These are phyloP conservation scores for Hartigia nigra DNA, from an alignment of 2,888 invertebrate species.

Conservation along the genomic window DNA sequence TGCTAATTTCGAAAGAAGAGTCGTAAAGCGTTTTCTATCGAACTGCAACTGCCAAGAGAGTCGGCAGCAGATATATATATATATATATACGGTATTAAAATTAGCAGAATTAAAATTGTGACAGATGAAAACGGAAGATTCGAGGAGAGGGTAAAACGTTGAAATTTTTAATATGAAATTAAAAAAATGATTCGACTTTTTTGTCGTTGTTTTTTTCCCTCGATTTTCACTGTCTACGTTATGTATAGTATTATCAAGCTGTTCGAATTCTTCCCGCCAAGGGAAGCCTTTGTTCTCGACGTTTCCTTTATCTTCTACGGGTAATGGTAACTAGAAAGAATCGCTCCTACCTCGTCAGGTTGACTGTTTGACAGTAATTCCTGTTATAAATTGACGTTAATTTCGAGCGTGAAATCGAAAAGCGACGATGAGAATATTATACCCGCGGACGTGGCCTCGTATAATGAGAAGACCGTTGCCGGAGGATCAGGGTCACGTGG, in stretches of 20 bases:
- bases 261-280: neutral
- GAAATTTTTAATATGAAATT: neutral
- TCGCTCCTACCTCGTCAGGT: constrained; percentile 9
- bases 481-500: neutral
- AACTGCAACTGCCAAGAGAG: constrained; percentile 42
- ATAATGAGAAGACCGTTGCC: neutral
- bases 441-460: constrained; percentile 3
- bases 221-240: neutral
- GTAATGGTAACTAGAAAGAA: neutral
- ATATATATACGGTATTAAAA: neutral
- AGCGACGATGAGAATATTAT: constrained; percentile 20
- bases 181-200: neutral
- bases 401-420: constrained; percentile 39
- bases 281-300: neutral
- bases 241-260: neutral
- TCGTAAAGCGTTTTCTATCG: constrained; percentile 53
- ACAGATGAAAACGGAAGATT: neutral
- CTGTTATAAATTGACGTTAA: constrained; percentile 34
- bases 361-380: constrained; percentile 29
- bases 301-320: neutral
- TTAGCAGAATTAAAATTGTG: neutral
- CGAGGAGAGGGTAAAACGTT: neutral
- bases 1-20: constrained; percentile 52
- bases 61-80: neutral
- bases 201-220: constrained; percentile 6